These are phyloP conservation scores for Lepidocyrtoides sp. DNA, from an alignment of 2,888 invertebrate species.

Conservation along the genomic window DNA sequence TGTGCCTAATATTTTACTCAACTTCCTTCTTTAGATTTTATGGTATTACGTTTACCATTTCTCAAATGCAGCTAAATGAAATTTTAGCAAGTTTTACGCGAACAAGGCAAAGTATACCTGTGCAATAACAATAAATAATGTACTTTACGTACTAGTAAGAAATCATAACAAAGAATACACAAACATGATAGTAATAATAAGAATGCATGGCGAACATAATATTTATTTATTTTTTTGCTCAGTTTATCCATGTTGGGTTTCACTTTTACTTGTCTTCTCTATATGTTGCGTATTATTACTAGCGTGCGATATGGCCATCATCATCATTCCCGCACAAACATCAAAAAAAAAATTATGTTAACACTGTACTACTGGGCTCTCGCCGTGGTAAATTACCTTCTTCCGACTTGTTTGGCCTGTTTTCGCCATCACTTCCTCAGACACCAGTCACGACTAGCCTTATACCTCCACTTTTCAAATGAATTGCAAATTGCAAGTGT, in stretches of 20 bases:
- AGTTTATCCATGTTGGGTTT: constrained; percentile 25
- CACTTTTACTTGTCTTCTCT: constrained; percentile 2
- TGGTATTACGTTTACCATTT: no score
- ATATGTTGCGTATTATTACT: not conserved
- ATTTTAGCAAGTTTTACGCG: not conserved
- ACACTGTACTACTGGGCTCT: not conserved
- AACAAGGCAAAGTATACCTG: not conserved
- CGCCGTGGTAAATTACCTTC: constrained; percentile 42
- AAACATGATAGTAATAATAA: not conserved
- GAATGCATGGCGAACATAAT: not conserved
- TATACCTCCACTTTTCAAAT: not conserved
- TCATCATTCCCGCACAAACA: constrained; percentile 20
- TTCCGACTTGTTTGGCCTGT: constrained; percentile 81
- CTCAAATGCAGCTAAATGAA: no score
- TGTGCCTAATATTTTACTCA: not conserved
- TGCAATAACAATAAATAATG: not conserved
- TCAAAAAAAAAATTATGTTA: not conserved
- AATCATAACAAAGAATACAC: not conserved
- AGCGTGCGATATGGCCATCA: not conserved
- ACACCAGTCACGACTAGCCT: constrained; percentile 12
- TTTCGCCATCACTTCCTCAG: constrained; percentile 51
- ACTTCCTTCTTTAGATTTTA: constrained; percentile 25
- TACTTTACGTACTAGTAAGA: no score
- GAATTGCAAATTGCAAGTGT: not conserved
- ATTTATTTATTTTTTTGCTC: not conserved